phyloP scores from a whole-genome alignment of 2,113 vertebrate species.

The Ptilorrhoa leucosticta region DNA sequence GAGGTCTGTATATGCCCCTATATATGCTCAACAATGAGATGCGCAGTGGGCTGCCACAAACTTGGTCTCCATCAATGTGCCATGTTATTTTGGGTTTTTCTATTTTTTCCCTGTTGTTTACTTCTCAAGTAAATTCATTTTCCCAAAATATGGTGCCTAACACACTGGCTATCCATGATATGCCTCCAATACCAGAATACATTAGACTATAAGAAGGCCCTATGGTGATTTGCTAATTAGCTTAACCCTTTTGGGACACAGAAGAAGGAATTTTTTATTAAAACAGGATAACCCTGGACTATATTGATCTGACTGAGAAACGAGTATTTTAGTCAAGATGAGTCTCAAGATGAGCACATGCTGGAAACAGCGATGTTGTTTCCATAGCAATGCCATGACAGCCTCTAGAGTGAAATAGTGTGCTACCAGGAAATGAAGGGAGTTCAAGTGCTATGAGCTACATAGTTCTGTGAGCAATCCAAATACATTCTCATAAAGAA shows the following conservation, averaged over 20 bases:
- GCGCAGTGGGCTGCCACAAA: neutral
- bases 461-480: slow-evolving; percentile 34
- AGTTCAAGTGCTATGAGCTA: slow-evolving; percentile 34
- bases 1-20: neutral
- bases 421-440: slow-evolving; percentile 58
- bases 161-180: neutral
- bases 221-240: slow-evolving; percentile 56
- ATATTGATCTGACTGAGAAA: slow-evolving; percentile 45
- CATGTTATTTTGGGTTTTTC: neutral
- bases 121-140: slow-evolving; percentile 2
- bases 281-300: slow-evolving; percentile 43
- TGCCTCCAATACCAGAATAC: slow-evolving; percentile 36
- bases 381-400: slow-evolving; percentile 61
- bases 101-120: neutral
- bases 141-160: neutral
- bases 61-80: neutral
- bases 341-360: slow-evolving; percentile 30
- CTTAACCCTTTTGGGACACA: slow-evolving; percentile 25
- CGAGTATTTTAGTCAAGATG: slow-evolving; percentile 37
- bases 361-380: slow-evolving; percentile 37
- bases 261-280: slow-evolving; percentile 56
- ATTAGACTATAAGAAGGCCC: slow-evolving; percentile 22
- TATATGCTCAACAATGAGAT: neutral
- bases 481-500: slow-evolving; percentile 54
- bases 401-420: slow-evolving; percentile 18